Evolutionary conservation across 2,797 vertebrate genomes (phyloP), one percentile per base, ranked within the genome.

Genomic region (Sebastes dallii): DNA sequence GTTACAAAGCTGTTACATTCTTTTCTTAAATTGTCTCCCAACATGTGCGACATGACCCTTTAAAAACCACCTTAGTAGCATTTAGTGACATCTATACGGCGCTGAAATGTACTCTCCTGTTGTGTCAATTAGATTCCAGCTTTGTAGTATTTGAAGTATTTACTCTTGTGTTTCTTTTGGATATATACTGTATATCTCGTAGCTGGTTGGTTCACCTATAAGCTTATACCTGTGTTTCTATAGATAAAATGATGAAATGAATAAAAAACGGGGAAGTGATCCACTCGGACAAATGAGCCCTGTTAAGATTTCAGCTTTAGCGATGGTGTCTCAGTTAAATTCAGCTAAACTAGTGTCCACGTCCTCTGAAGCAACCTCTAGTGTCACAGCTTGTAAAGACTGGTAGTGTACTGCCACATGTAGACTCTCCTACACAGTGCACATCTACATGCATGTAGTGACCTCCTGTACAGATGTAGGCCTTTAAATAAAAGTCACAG

Each of bases 351-450:
- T 80, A 81, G 70, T 73, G 80, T 81, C 61, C 6, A 34, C 9
- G n/a, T 71, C 71, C 58, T 68, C 62, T 66, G 65, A 10, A 75
- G 68, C 30, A 58, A 77, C 83, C 58, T 77, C 34, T 72, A 59
- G 85, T 77, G 83, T 86, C 87, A 90, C 86, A 91, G 90, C 84
- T 89, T 91, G 85, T 84, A 73, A 66, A 75, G 85, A 77, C 77
- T 50, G 74, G 64, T 85, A 72, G 82, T 84, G 83, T 84, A 55
- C 78, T 71, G 85, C 65, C 80, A 73, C 66, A 39, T 56, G 42
- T 50, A 52, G 61, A 79, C 81, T 6, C 54, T 61, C 16, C 77
- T 46, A 78, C 77, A 62, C 58, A 29, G 54, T 75, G 79, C 42
- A 52, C 75, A 67, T 76, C 66, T 50, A 85, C 85, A 86, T 78